Base-by-base conservation (phyloP, 2,888 invertebrate species). In the Dryobota labecula region DNA sequence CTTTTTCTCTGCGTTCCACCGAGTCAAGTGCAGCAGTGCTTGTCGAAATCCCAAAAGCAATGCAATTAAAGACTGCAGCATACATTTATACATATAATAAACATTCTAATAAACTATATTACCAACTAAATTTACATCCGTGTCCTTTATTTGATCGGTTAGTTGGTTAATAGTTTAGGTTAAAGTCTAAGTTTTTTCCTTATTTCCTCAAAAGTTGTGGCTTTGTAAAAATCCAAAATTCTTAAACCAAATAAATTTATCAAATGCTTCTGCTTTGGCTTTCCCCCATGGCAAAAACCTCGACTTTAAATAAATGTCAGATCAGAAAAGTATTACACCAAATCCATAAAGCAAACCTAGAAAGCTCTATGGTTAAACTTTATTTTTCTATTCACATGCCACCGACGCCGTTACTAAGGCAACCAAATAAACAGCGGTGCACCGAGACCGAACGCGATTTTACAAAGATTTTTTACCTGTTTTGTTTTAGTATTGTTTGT, bases 331-430 rank as follows among this genome's bases (percentile, higher is more conserved):
- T 58, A 30, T 38, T 2, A 15, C 2, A 30, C 5, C 11, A 18
- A 73, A 57, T 45, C 70, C 45, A 57, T 36, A 57, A 5, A 18
- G 13, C 24, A 43, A 38, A 27, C 24, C 5, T 24, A 13, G 13
- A 62, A 53, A 70, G 2, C 70, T 77, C 78, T 82, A 77, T 82
- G 78, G 47, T 20, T 9, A 7, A 43, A 60, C 49, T 60, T 76
- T 64, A 57, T 61, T 71, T 70, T 68, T 61, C 61, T 69, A 70
- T 66, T 64, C 30, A 61, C 57, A 54, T 41, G 60, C 65, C 75
- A 58, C 57, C 43, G 84, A 89, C 88, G 88, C 89, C 84, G 88
- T 90, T 6, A 47, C 89, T 87, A 87, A 67, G 78, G 80, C 82
- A 79, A 89, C 90, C n/a, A 73, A 68, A 77, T 84, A 87, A 89